Conservation (phyloP, 2,888 invertebrate genomes). For the Zaprionus lineosus region DNA sequence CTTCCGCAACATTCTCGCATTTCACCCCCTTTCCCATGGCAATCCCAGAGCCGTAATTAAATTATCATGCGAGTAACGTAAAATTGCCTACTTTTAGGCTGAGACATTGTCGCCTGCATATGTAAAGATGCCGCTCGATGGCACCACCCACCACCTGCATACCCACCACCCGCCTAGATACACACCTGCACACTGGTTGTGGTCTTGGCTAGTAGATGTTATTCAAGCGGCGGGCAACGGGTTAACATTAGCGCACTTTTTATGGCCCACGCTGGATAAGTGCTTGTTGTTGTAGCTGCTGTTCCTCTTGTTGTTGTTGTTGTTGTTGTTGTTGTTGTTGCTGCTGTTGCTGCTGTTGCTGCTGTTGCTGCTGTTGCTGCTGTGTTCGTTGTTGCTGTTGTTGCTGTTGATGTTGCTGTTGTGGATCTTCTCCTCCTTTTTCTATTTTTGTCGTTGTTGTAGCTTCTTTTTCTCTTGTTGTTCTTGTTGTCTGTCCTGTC, state of each 20-base stretch:
- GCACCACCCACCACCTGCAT: not conserved
- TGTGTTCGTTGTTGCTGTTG: slow-evolving; percentile 27
- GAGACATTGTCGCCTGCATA: slow-evolving; percentile 46
- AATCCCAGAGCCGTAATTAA: slow-evolving; percentile 63
- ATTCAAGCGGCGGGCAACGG: slow-evolving; percentile 67
- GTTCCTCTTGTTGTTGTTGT: slow-evolving; percentile 26
- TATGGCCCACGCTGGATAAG: slow-evolving; percentile 67
- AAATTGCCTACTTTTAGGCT: slow-evolving; percentile 58
- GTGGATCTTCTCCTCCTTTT: too few species aligned
- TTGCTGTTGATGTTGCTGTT: slow-evolving; percentile 18
- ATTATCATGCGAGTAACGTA: slow-evolving; percentile 68
- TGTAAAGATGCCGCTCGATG: slow-evolving; percentile 33
- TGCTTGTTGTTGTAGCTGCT: slow-evolving; percentile 33
- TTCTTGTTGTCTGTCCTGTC: slow-evolving; percentile 11
- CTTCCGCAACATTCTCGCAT: slow-evolving; percentile 6
- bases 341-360: slow-evolving; percentile 23
- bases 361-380: slow-evolving; percentile 29
- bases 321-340: slow-evolving; percentile 18
- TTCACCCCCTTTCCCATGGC: not conserved
- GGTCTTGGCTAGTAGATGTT: slow-evolving; percentile 46
- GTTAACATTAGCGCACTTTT: slow-evolving; percentile 74
- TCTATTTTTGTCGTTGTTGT: slow-evolving; percentile 29
- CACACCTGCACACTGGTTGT: slow-evolving; percentile 13
- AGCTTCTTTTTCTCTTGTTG: slow-evolving; percentile 20
- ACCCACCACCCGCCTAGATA: not conserved